phyloP scores from a whole-genome alignment of 2,797 vertebrate species.

The Acanthis flammea region DNA sequence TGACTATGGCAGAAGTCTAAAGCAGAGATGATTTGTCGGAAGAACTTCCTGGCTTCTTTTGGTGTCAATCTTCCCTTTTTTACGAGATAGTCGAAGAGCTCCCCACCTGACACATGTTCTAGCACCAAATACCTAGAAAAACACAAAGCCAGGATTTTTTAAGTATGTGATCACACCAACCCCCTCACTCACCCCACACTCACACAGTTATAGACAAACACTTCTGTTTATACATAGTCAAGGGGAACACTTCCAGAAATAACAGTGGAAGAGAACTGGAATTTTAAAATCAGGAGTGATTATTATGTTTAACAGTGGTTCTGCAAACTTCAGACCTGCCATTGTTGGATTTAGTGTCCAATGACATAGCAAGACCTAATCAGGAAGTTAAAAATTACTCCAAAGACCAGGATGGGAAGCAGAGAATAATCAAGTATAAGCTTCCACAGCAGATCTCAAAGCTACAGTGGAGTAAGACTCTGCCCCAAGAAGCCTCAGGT shows the following conservation, averaged over 20 bases:
- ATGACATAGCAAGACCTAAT: not conserved
- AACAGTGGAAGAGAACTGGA: not conserved
- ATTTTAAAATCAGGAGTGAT: not conserved
- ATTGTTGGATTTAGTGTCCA: not conserved
- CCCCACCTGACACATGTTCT: conserved; percentile 97
- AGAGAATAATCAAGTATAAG: not conserved
- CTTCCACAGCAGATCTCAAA: not conserved
- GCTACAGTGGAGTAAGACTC: not conserved
- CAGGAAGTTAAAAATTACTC: not conserved
- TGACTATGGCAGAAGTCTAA: conserved; percentile 99
- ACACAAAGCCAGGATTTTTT: not conserved
- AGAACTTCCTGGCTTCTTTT: conserved; percentile 97
- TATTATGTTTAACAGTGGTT: not conserved
- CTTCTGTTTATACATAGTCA: not conserved
- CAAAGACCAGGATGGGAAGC: not conserved
- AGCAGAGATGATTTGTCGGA: conserved; percentile 98
- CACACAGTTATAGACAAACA: not conserved
- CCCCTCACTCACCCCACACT: not conserved
- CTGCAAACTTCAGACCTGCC: not conserved
- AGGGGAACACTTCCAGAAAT: not conserved
- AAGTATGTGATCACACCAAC: not conserved
- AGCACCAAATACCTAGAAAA: conserved; percentile 91
- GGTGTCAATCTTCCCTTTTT: conserved; percentile 97
- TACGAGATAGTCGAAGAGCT: conserved; percentile 98
- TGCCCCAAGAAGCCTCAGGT: not conserved